These are phyloP conservation scores for Lerema accius DNA, from an alignment of 1,140 invertebrate genomes.

Conservation along the genomic window DNA sequence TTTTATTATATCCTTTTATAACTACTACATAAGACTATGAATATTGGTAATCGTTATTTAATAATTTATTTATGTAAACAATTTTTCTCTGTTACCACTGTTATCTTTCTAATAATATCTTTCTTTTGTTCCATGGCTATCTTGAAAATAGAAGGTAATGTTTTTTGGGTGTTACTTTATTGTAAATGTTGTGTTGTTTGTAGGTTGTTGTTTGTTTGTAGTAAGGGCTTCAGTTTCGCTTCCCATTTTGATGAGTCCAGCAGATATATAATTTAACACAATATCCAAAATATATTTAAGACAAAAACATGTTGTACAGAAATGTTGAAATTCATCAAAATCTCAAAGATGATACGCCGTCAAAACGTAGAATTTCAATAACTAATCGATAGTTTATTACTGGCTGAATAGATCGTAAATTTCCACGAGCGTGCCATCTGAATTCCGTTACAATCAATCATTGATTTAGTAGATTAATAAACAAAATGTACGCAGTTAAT, in stretches of 20 bases:
- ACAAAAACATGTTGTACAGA: no score
- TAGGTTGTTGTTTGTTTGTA: no score
- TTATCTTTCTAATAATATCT: slow-evolving; percentile 13
- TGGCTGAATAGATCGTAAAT: slow-evolving; percentile 19
- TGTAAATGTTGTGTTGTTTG: slow-evolving; percentile 39
- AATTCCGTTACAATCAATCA: slow-evolving; percentile 5
- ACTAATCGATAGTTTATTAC: neutral
- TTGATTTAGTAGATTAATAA: no score
- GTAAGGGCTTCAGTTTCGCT: neutral
- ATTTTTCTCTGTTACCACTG: neutral
- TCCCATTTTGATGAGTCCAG: neutral
- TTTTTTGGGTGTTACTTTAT: slow-evolving; percentile 32
- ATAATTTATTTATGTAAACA: slow-evolving; percentile 1
- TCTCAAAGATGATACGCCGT: no score
- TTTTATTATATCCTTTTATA: slow-evolving; percentile 4
- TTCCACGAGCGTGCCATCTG: neutral
- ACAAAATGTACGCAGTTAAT: no score
- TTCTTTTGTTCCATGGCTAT: slow-evolving; percentile 73
- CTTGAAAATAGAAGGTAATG: slow-evolving; percentile 71
- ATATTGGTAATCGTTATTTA: no score
- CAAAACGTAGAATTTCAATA: no score
- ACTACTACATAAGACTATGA: neutral
- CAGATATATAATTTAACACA: no score
- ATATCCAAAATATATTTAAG: no score
- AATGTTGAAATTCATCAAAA: no score